Conservation (phyloP, 2,113 vertebrate species). For the Laticauda colubrina region DNA sequence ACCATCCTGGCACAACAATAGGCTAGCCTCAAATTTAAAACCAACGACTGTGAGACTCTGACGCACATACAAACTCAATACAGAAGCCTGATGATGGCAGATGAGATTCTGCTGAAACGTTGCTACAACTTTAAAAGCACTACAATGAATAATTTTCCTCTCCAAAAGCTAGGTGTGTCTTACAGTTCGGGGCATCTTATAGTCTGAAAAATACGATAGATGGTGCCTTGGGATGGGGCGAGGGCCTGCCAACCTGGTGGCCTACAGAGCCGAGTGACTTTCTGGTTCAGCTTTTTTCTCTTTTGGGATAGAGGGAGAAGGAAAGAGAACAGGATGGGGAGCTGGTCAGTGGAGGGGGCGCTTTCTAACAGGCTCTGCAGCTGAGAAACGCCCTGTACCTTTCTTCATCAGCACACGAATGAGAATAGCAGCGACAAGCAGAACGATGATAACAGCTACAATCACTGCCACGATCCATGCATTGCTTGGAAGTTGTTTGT, state of each 20-base stretch:
- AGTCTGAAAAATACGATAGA: not conserved
- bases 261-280: too few species aligned
- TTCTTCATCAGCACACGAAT: fast-evolving
- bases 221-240: not conserved
- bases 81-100: too few species aligned
- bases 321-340: too few species aligned
- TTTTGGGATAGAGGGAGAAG: not conserved
- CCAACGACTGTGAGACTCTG: too few species aligned
- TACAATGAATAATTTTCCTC: too few species aligned
- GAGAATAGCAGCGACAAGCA: fast-evolving
- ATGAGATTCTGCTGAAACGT: too few species aligned
- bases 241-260: not conserved
- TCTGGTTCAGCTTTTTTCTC: not conserved
- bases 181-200: too few species aligned
- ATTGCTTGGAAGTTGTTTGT: not conserved
- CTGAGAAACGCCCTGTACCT: not conserved
- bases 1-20: too few species aligned
- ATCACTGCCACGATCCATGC: fast-evolving
- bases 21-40: too few species aligned
- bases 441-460: not conserved
- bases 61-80: too few species aligned
- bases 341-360: not conserved
- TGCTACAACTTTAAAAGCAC: too few species aligned
- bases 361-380: not conserved
- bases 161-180: too few species aligned